Conservation (phyloP, 2,888 invertebrate genomes). For the Acronicta alni region DNA sequence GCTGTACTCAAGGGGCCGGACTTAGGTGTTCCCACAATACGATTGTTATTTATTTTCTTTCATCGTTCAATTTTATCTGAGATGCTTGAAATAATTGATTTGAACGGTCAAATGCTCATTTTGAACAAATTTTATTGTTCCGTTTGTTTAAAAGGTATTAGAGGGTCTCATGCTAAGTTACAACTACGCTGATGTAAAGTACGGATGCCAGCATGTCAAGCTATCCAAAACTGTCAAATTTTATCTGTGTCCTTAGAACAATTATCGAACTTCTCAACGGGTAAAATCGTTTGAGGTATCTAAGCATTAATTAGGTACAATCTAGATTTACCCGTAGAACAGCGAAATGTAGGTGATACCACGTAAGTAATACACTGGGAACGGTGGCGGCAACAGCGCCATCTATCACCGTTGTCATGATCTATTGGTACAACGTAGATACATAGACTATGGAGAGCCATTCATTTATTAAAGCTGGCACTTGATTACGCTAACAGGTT, state of each 20-base stretch:
- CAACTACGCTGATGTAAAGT: too few relatives aligned
- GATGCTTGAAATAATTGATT: conserved; percentile 5
- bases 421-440: conserved; percentile 12
- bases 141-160: background rate
- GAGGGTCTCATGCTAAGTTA: too few relatives aligned
- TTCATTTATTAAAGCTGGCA: conserved; percentile 9
- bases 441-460: background rate
- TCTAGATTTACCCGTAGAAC: background rate
- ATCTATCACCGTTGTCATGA: conserved; percentile 30
- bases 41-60: conserved; percentile 6
- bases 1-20: too few relatives aligned
- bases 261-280: too few relatives aligned
- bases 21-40: too few relatives aligned
- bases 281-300: too few relatives aligned
- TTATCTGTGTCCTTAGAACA: too few relatives aligned
- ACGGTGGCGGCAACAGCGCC: background rate
- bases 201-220: too few relatives aligned
- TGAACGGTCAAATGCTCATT: background rate
- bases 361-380: conserved; percentile 6
- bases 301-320: conserved; percentile 3
- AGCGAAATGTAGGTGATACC: background rate
- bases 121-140: background rate
- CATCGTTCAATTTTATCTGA: conserved; percentile 6
- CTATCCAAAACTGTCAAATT: too few relatives aligned
- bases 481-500: conserved; percentile 4